A percentile compares a stretch with the other conserved stretches of the same genome.
These are phyloP conservation scores for Pantelozetes paolii DNA, from an alignment of 2,888 invertebrate species.

Conservation along the genomic window DNA sequence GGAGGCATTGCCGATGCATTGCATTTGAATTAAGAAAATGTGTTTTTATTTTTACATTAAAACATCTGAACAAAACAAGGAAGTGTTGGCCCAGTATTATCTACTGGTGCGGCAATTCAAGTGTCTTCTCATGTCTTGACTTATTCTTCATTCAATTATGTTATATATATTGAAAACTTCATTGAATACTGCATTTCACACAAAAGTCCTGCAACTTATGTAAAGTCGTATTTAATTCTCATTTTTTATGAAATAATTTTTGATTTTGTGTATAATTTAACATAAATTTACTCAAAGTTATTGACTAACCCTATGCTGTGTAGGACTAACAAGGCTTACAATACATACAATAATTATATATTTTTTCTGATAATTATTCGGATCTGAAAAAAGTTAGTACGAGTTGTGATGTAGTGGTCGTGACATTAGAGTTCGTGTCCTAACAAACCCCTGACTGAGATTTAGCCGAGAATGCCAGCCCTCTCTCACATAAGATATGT, in stretches of 20 bases:
- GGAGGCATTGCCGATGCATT: neutral
- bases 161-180: neutral
- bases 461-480: neutral
- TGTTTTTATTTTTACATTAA: neutral
- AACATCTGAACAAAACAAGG: neutral
- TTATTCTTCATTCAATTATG: neutral
- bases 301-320: neutral
- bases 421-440: constrained; percentile 13
- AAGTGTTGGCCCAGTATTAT: neutral
- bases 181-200: no score
- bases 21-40: neutral
- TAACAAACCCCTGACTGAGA: constrained; percentile 16
- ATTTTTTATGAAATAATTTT: constrained; percentile 2
- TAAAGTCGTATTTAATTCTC: neutral
- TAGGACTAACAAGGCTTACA: neutral
- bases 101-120: constrained; percentile 3
- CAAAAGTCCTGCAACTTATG: neutral
- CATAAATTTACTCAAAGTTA: no score
- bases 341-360: neutral
- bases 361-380: constrained; percentile 12
- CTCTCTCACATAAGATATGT: constrained; percentile 1
- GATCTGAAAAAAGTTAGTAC: constrained; percentile 16
- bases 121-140: neutral
- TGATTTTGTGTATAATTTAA: constrained; percentile 7
- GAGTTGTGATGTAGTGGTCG: neutral